Percentiles rank a stretch among this genome's conserved stretches.
phyloP scores from a whole-genome alignment of 2,113 vertebrate genomes.

The Fregata magnificens region DNA sequence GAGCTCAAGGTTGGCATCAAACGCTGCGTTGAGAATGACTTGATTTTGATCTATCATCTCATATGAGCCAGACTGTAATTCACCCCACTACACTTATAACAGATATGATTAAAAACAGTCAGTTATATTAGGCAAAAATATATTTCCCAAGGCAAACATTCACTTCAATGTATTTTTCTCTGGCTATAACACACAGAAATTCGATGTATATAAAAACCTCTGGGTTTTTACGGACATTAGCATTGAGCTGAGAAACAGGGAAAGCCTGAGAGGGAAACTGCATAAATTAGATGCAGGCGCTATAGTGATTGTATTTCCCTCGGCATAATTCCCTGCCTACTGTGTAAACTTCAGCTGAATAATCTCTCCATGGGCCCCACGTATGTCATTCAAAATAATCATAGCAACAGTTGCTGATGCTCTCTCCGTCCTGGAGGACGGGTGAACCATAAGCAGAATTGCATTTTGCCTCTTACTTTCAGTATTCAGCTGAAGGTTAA shows the following conservation, averaged over 20 bases:
- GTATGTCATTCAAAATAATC: not conserved
- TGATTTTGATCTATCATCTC: constrained; percentile 40
- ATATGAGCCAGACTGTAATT: not conserved
- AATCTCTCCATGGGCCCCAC: not conserved
- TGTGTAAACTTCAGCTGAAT: constrained; percentile 18
- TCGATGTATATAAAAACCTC: constrained; percentile 11
- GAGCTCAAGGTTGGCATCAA: not conserved
- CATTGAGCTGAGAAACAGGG: constrained; percentile 4
- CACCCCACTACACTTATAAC: not conserved
- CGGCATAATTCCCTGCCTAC: not conserved
- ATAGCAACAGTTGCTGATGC: not conserved
- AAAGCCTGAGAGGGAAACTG: not conserved
- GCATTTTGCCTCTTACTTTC: not conserved
- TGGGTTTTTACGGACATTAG: constrained; percentile 39
- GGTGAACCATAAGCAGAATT: not conserved
- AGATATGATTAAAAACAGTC: constrained; percentile 58
- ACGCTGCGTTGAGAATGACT: not conserved
- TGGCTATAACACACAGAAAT: constrained; percentile 7
- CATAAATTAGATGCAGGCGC: not conserved
- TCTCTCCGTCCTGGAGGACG: not conserved
- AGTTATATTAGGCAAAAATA: constrained; percentile 54
- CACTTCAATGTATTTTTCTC: not conserved
- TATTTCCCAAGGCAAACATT: constrained; percentile 55
- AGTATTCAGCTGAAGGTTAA: not conserved
- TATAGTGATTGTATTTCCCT: not conserved